Percentiles rank a stretch among this genome's conserved stretches.
phyloP scores from a whole-genome alignment of 2,113 vertebrate genomes.

The Nothoprocta pentlandii region DNA sequence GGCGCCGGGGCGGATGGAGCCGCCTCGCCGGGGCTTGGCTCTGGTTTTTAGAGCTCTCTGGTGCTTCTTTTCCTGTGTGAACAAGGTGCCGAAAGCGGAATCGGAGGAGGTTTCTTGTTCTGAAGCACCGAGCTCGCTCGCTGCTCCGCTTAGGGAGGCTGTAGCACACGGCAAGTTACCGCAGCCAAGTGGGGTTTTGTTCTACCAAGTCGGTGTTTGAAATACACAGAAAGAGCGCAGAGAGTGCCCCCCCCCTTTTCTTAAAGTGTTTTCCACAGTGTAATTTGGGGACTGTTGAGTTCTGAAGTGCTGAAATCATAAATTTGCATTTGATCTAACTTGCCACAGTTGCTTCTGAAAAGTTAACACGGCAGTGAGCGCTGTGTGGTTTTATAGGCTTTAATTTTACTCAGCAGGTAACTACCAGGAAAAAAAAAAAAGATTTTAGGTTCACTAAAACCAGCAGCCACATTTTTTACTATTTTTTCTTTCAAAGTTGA shows the following conservation, averaged over 20 bases:
- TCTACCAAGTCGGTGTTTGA: not conserved
- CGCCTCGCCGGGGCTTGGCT: not conserved
- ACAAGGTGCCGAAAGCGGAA: not conserved
- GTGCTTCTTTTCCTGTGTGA: not conserved
- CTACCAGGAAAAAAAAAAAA: not conserved
- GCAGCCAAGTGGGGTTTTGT: not conserved
- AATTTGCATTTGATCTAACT: not conserved
- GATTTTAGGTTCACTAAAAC: not conserved
- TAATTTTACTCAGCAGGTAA: not conserved
- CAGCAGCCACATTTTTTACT: not conserved
- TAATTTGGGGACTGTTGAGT: not conserved
- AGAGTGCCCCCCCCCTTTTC: not conserved
- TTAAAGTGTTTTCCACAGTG: not conserved
- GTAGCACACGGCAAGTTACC: not conserved
- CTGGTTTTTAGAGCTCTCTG: not conserved
- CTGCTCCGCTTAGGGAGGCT: not conserved
- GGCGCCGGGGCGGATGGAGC: not conserved
- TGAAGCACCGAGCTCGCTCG: not conserved
- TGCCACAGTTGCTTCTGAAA: not conserved
- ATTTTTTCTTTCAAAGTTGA: not conserved
- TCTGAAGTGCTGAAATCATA: not conserved
- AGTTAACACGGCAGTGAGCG: conserved; percentile 5
- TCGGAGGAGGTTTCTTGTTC: not conserved
- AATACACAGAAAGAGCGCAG: not conserved
- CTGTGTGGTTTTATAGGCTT: not conserved